phyloP scores from a whole-genome alignment of 1,140 invertebrate genomes.

The Pararge aegeria region DNA sequence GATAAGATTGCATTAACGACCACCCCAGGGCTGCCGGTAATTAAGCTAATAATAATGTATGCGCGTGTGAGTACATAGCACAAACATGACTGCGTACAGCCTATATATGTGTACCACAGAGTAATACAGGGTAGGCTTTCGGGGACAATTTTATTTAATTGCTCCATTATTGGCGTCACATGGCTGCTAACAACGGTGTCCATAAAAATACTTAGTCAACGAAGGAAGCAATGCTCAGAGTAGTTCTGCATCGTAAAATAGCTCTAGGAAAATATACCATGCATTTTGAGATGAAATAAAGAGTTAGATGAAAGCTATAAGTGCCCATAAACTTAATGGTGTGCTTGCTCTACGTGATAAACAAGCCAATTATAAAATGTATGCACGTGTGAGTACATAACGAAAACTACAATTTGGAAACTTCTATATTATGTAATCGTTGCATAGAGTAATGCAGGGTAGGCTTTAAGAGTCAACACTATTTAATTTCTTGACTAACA shows the following conservation, averaged over 20 bases:
- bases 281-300: no score
- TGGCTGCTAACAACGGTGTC: no score
- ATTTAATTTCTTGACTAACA: neutral
- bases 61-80: slow-evolving; percentile 9
- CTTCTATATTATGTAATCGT: neutral
- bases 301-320: no score
- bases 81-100: neutral
- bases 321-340: no score
- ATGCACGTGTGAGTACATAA: slow-evolving; percentile 11
- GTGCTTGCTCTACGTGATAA: no score
- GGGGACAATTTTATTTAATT: neutral
- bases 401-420: neutral
- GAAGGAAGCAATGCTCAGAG: no score
- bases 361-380: slow-evolving; percentile 27
- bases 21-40: slow-evolving; percentile 14
- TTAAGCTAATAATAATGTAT: slow-evolving; percentile 28
- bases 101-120: slow-evolving; percentile 2
- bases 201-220: no score
- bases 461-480: neutral
- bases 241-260: no score
- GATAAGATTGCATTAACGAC: slow-evolving; percentile 27
- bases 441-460: slow-evolving; percentile 7
- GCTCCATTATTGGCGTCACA: neutral
- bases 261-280: no score
- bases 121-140: neutral